Conservation (phyloP, 2,888 invertebrate genomes). For the Limenitis camilla region DNA sequence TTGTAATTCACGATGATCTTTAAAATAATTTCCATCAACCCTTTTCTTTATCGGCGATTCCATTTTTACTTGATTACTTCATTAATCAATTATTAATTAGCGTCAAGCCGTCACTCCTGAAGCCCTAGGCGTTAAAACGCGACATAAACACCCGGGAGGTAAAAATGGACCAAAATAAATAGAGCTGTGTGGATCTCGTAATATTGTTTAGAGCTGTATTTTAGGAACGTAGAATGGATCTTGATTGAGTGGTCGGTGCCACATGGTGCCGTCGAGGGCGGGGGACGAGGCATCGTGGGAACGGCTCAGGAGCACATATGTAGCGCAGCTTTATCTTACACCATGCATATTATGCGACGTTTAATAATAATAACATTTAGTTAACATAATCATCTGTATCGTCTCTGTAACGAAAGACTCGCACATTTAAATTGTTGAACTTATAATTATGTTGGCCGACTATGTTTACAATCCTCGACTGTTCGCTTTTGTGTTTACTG, state of each 20-base stretch:
- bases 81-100: slow-evolving; percentile 69
- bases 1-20: slow-evolving; percentile 15
- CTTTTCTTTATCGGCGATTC: slow-evolving; percentile 11
- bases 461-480: slow-evolving; percentile 28
- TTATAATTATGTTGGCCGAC: slow-evolving; percentile 19
- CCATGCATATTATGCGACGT: slow-evolving; percentile 54
- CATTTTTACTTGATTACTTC: slow-evolving; percentile 43
- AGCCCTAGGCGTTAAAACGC: slow-evolving; percentile 62
- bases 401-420: slow-evolving; percentile 45
- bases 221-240: slow-evolving; percentile 37
- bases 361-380: slow-evolving; percentile 63
- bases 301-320: slow-evolving; percentile 61
- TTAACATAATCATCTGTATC: slow-evolving; percentile 48
- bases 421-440: slow-evolving; percentile 45
- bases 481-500: slow-evolving; percentile 3
- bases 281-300: slow-evolving; percentile 54
- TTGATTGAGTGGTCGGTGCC: slow-evolving; percentile 45
- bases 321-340: slow-evolving; percentile 66
- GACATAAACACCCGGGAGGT: slow-evolving; percentile 62
- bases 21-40: slow-evolving; percentile 19
- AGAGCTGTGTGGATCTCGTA: slow-evolving; percentile 32
- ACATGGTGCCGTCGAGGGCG: slow-evolving; percentile 49
- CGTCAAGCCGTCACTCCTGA: slow-evolving; percentile 51
- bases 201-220: slow-evolving; percentile 21
- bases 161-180: slow-evolving; percentile 40